These are phyloP conservation scores for Ophioderma brevispina DNA, from an alignment of 35 echinoderm and acorn worm genomes.

Conservation along the genomic window DNA sequence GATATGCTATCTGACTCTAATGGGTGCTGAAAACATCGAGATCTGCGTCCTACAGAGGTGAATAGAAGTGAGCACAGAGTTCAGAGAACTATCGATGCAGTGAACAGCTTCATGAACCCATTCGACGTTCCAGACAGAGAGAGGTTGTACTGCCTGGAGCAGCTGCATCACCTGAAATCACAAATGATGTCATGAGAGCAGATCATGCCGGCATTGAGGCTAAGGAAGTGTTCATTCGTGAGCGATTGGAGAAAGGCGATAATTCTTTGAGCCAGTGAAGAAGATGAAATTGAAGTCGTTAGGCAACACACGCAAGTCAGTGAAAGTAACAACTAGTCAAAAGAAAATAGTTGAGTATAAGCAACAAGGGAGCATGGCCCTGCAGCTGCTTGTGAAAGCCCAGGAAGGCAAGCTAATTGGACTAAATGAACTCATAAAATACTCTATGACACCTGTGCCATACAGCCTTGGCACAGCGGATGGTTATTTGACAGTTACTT, in stretches of 20 bases:
- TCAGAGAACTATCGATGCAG: conserved; percentile 5
- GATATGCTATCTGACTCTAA: conserved; percentile 6
- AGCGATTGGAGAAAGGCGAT: background rate
- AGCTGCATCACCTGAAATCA: background rate
- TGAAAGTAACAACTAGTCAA: too few relatives aligned
- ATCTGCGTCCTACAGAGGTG: conserved; percentile 19
- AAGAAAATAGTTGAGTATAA: too few relatives aligned
- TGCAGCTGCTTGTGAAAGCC: too few relatives aligned
- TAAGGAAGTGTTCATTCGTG: conserved; percentile 21
- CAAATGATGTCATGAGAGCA: conserved; percentile 12
- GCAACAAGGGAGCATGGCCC: too few relatives aligned
- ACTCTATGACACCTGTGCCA: too few relatives aligned
- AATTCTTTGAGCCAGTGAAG: conserved; percentile 47
- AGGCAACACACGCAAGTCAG: too few relatives aligned
- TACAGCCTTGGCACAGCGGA: too few relatives aligned
- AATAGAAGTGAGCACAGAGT: conserved; percentile 30
- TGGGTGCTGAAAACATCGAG: conserved; percentile 22
- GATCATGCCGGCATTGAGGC: conserved; percentile 16
- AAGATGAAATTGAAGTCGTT: conserved; percentile 25
- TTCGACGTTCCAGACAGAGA: conserved; percentile 31
- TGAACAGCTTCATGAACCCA: conserved; percentile 36
- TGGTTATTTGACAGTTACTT: too few relatives aligned
- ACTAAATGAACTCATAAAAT: too few relatives aligned
- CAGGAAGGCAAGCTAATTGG: too few relatives aligned
- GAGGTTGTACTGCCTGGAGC: conserved; percentile 6